These are phyloP conservation scores for Meandrina meandrites DNA, from an alignment of 92 coral and sea anemone species.

Conservation along the genomic window DNA sequence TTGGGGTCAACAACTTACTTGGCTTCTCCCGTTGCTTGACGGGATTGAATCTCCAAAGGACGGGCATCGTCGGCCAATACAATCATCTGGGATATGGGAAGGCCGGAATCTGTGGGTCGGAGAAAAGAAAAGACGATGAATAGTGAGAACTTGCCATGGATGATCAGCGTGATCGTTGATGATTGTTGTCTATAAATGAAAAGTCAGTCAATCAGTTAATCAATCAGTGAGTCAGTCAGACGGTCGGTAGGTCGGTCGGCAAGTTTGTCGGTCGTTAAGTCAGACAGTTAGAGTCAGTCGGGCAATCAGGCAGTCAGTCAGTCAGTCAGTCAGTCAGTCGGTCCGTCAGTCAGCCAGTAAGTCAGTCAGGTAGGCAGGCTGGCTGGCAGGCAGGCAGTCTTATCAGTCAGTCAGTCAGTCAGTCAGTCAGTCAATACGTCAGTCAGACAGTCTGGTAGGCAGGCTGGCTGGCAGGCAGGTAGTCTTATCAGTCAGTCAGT, in stretches of 20 bases:
- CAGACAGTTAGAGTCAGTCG: background rate
- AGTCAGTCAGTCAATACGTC: background rate
- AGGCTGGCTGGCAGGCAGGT: background rate
- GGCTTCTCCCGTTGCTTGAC: constrained; percentile 83
- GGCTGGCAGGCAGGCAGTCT: background rate
- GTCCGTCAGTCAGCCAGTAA: background rate
- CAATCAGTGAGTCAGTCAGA: background rate
- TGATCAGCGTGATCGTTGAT: background rate
- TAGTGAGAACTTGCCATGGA: background rate
- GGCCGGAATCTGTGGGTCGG: constrained; percentile 70
- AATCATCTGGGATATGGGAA: constrained; percentile 81
- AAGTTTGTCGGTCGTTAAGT: background rate
- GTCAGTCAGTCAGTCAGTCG: background rate
- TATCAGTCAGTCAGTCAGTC: background rate
- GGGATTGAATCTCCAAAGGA: constrained; percentile 81
- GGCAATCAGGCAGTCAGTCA: background rate
- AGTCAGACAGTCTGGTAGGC: background rate
- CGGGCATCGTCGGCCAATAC: constrained; percentile 73
- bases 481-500: background rate
- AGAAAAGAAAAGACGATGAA: background rate
- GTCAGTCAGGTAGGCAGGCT: background rate
- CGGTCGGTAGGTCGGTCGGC: background rate
- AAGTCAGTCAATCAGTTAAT: background rate
- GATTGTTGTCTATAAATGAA: too few relatives aligned
- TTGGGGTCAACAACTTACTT: constrained; percentile 48